Evolutionary conservation across 2,888 invertebrate species (phyloP).

Genomic region (Drosophila merina): DNA sequence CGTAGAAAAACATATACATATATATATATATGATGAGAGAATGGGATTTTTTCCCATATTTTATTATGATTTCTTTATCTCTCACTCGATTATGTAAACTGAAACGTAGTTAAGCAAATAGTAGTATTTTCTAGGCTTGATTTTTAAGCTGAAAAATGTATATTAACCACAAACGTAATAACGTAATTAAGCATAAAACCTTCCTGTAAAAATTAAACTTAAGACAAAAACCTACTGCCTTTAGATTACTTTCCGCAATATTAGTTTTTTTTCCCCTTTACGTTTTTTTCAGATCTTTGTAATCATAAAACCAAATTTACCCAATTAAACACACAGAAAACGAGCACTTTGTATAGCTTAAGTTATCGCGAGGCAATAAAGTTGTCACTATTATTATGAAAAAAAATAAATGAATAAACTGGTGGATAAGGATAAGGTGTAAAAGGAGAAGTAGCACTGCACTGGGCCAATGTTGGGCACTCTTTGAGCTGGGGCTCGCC

Average conservation of each 20-base stretch:
- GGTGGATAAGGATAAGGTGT: neutral
- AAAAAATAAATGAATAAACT: constrained; percentile 1
- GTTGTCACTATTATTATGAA: constrained; percentile 34
- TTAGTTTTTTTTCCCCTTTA: neutral
- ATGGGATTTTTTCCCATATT: no score
- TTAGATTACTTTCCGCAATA: neutral
- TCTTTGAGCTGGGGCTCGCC: constrained; percentile 22
- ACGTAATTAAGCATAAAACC: neutral
- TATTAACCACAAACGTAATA: neutral
- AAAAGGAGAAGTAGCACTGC: constrained; percentile 30
- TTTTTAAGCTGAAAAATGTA: neutral
- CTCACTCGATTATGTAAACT: no score
- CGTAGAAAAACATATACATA: no score
- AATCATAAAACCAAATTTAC: neutral
- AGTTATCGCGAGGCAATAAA: constrained; percentile 67
- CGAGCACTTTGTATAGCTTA: constrained; percentile 66
- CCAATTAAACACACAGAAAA: constrained; percentile 6
- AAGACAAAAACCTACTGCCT: constrained; percentile 1
- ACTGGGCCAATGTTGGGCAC: constrained; percentile 19
- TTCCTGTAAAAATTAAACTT: constrained; percentile 10
- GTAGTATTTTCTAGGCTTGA: neutral
- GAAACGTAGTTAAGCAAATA: neutral
- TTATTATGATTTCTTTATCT: no score
- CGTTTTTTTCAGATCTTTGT: no score
- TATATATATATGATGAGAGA: no score